Conservation (phyloP, 2,113 vertebrate species). For the Castor canadensis region DNA sequence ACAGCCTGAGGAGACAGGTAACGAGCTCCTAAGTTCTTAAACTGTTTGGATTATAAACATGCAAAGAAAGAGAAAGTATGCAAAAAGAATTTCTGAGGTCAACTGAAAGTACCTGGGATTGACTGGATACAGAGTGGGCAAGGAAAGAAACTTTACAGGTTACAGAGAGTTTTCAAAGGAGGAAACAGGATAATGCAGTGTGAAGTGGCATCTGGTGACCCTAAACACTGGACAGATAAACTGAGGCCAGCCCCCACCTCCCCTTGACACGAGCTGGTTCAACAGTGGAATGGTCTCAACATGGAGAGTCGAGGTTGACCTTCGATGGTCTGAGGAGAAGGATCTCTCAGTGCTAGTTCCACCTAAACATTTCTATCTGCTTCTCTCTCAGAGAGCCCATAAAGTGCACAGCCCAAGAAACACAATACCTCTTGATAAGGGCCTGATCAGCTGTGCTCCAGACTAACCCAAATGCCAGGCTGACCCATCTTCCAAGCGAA, state of each 20-base stretch:
- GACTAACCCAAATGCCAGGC: not conserved
- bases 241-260: not conserved
- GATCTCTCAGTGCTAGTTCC: not conserved
- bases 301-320: not conserved
- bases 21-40: not conserved
- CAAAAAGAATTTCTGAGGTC: not conserved
- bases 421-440: not conserved
- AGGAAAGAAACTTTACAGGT: not conserved
- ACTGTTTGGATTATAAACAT: not conserved
- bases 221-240: not conserved
- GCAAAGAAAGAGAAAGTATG: not conserved
- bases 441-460: not conserved
- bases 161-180: not conserved
- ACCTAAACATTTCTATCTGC: not conserved
- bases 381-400: not conserved
- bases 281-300: no score
- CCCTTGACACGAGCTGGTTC: not conserved
- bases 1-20: not conserved
- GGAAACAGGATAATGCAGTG: not conserved
- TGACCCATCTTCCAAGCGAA: not conserved
- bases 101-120: not conserved
- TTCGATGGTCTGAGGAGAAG: not conserved
- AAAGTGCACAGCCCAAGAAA: not conserved
- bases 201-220: not conserved
- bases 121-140: not conserved